Evolutionary conservation across 2,888 invertebrate species (phyloP).

Genomic region (Apamea anceps): DNA sequence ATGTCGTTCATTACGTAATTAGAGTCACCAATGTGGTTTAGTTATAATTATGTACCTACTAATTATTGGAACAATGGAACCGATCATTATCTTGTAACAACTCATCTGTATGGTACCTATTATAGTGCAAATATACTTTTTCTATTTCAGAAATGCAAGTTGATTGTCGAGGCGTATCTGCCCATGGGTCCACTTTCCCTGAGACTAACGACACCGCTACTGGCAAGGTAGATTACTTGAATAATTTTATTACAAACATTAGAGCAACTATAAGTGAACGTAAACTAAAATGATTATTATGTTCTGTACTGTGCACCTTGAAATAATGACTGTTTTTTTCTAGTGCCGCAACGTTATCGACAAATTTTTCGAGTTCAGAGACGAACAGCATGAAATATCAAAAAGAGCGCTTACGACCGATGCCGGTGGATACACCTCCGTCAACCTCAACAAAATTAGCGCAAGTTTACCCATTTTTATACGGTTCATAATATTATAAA

Average conservation of each 20-base stretch:
- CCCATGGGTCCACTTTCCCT: slow-evolving; percentile 94
- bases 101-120: background rate
- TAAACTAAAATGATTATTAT: background rate
- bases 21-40: background rate
- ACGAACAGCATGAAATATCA: slow-evolving; percentile 90
- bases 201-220: slow-evolving; percentile 92
- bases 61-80: background rate
- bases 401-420: slow-evolving; percentile 88
- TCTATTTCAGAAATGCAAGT: slow-evolving; percentile 80
- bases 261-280: background rate
- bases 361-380: slow-evolving; percentile 91
- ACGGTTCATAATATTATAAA: background rate
- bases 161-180: slow-evolving; percentile 93
- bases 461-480: slow-evolving; percentile 35
- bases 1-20: background rate
- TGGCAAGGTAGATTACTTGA: slow-evolving; percentile 89
- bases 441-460: slow-evolving; percentile 93
- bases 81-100: background rate
- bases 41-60: no score
- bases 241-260: no score
- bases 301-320: background rate
- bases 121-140: background rate
- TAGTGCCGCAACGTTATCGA: slow-evolving; percentile 91
- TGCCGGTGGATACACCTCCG: slow-evolving; percentile 94
- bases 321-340: slow-evolving; percentile 44